Conservation (phyloP, 2,797 vertebrate genomes). For the Philypnodon macrostomus region DNA sequence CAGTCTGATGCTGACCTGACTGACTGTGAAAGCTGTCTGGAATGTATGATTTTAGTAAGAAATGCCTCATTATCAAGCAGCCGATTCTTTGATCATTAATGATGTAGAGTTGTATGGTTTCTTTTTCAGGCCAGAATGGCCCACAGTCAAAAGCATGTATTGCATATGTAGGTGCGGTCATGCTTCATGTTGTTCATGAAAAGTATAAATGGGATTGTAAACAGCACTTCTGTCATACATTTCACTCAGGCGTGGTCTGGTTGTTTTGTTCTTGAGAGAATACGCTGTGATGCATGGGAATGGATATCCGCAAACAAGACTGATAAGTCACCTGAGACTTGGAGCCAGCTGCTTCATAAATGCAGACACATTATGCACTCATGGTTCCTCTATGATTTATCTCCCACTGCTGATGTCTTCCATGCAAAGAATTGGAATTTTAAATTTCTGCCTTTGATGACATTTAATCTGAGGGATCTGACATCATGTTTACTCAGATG, state of each 20-base stretch:
- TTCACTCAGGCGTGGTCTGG: conserved; percentile 15
- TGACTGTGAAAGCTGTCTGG: too few relatives aligned
- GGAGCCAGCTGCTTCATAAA: conserved; percentile 36
- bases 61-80: too few relatives aligned
- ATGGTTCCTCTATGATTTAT: conserved; percentile 29
- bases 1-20: too few relatives aligned
- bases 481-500: conserved; percentile 56
- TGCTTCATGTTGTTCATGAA: not conserved
- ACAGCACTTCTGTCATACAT: conserved; percentile 2
- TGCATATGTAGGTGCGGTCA: too few relatives aligned
- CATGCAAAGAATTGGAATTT: conserved; percentile 58
- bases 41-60: too few relatives aligned
- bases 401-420: conserved; percentile 49
- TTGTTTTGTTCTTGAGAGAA: conserved; percentile 19
- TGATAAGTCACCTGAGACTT: conserved; percentile 40
- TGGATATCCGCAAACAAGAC: conserved; percentile 27
- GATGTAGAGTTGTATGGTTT: too few relatives aligned
- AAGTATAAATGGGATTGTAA: conserved; percentile 1
- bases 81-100: too few relatives aligned
- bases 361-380: conserved; percentile 41
- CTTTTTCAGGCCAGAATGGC: too few relatives aligned
- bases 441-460: conserved; percentile 56
- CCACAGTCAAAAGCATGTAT: too few relatives aligned
- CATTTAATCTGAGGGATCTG: conserved; percentile 56
- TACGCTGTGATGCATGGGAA: conserved; percentile 27